Evolutionary conservation across 2,888 invertebrate species (phyloP), one percentile per base, ranked within the genome.

Genomic region (Drosophila mulleri): DNA sequence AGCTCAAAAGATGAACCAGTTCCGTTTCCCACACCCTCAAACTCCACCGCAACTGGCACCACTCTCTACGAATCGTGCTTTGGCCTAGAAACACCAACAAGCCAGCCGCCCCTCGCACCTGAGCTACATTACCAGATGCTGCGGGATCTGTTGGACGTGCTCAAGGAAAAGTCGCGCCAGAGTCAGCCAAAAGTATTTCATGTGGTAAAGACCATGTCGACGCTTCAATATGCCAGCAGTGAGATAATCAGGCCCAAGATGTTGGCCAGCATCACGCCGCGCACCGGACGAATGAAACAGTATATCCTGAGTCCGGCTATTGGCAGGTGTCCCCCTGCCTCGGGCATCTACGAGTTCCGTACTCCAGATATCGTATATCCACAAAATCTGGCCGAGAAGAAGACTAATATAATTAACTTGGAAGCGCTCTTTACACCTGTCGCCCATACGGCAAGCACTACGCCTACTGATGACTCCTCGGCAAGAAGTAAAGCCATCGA

Each of bases 281-380:
- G 53, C 18, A 41, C 14, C 2, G 65, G 48, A n/a, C 37, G 29
- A 14, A 29, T 53, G 16, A 18, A 16, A 14, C 23, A 18, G 7
- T 44, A 42, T 35, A 18, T 12, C 3, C 4, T 69, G 8, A 23
- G 8, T 2, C 29, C 39, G 0, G 0, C 48, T 3, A n/a, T 12
- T 20, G 12, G 20, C n/a, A 18, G n/a, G 6, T n/a, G 41, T 41
- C 41, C 61, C 9, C 14, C 70, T 11, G 6, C 16, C 11, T 11
- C 23, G 26, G 62, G 14, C 7, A 50, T 65, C 9, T 65, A 57
- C 11, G 84, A 85, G n/a, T 83, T 88, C 32, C 79, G 83, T 2
- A 62, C 56, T 6, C 87, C 89, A 2, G 82, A 83, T 26, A 56
- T 83, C 11, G 9, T 39, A 18, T 20, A 32, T 6, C 26, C 5